Conservation (phyloP, 2,113 vertebrate species). For the Chamaea fasciata region DNA sequence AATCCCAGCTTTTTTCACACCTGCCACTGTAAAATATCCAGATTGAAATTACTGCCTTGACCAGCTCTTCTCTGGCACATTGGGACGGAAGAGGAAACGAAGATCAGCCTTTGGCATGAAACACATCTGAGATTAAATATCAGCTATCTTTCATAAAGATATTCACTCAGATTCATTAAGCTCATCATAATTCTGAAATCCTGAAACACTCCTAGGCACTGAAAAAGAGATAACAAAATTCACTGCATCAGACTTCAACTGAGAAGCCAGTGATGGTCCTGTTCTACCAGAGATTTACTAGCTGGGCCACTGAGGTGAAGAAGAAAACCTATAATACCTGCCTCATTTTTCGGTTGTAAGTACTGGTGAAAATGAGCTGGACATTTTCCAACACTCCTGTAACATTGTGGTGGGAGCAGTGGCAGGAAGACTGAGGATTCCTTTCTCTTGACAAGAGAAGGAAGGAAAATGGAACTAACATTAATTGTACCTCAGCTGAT, state of each 20-base stretch:
- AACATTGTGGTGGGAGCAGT: rapidly evolving
- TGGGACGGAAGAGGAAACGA: neutral
- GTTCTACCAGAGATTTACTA: neutral
- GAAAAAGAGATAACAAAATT: neutral
- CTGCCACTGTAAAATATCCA: neutral
- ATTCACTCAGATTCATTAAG: neutral
- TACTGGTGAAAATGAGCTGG: neutral
- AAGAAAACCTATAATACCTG: neutral
- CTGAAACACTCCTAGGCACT: neutral
- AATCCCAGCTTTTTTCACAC: neutral
- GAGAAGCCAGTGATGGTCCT: neutral
- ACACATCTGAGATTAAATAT: neutral
- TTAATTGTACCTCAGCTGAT: neutral
- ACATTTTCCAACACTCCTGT: neutral
- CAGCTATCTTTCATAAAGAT: neutral
- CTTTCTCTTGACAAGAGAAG: neutral
- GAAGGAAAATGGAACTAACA: neutral
- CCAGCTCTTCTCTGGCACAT: rapidly evolving
- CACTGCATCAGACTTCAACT: neutral
- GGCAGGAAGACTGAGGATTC: neutral
- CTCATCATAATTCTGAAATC: neutral
- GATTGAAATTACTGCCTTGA: neutral
- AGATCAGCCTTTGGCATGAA: neutral
- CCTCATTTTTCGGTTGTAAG: rapidly evolving
- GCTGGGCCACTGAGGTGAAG: neutral